phyloP scores from a whole-genome alignment of 2,888 invertebrate species.

The Apamea sordens region DNA sequence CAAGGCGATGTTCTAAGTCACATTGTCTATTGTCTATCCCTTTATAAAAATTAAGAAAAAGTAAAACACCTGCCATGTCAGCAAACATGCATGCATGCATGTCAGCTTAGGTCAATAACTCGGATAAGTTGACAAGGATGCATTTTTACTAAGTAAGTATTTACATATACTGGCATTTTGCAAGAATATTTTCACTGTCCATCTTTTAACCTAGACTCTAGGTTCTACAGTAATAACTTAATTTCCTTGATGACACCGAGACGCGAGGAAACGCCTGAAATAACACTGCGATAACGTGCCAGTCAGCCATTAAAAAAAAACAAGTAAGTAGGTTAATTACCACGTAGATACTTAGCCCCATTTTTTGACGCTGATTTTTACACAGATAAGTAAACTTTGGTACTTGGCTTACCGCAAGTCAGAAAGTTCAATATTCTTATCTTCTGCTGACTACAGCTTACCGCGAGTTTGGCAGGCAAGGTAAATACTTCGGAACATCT shows the following conservation, averaged over 20 bases:
- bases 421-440: conserved; percentile 48
- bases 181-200: neutral
- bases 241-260: neutral
- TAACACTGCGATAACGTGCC: conserved; percentile 12
- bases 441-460: conserved; percentile 38
- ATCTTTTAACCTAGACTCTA: neutral
- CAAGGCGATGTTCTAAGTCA: no score
- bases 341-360: neutral
- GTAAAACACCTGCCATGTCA: no score
- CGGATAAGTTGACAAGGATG: neutral
- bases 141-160: neutral
- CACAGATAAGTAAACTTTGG: conserved; percentile 39
- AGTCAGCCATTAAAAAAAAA: conserved; percentile 16
- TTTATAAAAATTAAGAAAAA: no score
- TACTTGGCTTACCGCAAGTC: conserved; percentile 31
- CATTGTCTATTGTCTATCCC: no score
- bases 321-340: conserved; percentile 33
- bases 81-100: no score
- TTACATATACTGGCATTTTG: neutral
- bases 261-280: conserved; percentile 10
- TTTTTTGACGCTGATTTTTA: conserved; percentile 33
- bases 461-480: conserved; percentile 30
- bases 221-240: neutral
- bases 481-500: conserved; percentile 33
- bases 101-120: no score